Conservation (phyloP, 2,888 invertebrate species). For the Cheiracanthium punctorium region DNA sequence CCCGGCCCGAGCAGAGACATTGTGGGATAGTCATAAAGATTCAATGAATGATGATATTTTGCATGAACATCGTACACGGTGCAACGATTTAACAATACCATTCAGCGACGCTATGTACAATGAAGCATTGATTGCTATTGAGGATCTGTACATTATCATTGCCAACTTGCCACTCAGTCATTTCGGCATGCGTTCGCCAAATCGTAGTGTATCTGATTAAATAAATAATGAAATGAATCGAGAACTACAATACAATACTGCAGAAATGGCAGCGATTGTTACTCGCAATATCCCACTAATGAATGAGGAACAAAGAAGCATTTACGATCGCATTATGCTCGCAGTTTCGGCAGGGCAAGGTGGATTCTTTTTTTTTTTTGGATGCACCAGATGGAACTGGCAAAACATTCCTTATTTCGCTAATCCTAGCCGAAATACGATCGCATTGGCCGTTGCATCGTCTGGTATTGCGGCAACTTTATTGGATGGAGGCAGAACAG, state of each 20-base stretch:
- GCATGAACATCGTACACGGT: conserved; percentile 37
- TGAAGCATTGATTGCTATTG: conserved; percentile 33
- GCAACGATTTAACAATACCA: conserved; percentile 34
- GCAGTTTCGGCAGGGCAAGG: background rate
- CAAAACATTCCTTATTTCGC: too few species aligned
- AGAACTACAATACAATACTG: conserved; percentile 2
- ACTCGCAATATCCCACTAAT: conserved; percentile 19
- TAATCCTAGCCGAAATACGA: too few species aligned
- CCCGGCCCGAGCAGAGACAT: background rate
- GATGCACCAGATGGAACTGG: too few species aligned
- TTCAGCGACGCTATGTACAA: conserved; percentile 21
- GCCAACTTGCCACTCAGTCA: background rate
- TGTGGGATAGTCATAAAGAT: conserved; percentile 11
- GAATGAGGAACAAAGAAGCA: conserved; percentile 5
- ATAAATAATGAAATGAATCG: background rate
- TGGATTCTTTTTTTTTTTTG: conserved; percentile 72
- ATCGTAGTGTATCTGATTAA: background rate
- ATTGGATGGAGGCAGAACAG: too few species aligned
- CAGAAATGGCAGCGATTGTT: conserved; percentile 25
- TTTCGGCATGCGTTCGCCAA: background rate
- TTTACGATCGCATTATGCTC: background rate
- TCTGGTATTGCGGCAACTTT: too few species aligned
- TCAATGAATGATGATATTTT: conserved; percentile 33
- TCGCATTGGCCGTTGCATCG: too few species aligned
- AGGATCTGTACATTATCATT: conserved; percentile 21